These are phyloP conservation scores for Eupeodes corollae DNA, from an alignment of 1,140 invertebrate species.

Conservation along the genomic window DNA sequence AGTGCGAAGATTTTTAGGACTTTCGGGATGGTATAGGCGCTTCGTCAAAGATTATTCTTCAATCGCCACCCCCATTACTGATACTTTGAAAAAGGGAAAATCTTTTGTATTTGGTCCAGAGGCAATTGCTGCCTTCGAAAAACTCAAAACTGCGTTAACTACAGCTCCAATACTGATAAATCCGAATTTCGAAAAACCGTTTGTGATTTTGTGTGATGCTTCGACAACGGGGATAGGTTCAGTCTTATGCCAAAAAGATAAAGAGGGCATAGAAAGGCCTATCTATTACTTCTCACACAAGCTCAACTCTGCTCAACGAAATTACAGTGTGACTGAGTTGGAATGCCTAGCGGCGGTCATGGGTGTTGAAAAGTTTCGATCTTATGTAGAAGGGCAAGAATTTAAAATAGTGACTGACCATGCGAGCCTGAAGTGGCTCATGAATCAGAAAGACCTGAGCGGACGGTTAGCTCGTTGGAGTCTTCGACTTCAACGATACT, in stretches of 20 bases:
- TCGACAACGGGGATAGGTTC: constrained; percentile 25
- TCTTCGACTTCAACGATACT: constrained; percentile 12
- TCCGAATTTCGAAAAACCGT: too few relatives aligned
- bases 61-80: constrained; percentile 20
- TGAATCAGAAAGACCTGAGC: too few relatives aligned
- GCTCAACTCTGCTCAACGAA: constrained; percentile 5
- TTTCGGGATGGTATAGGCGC: constrained; percentile 26
- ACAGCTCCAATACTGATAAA: constrained; percentile 26
- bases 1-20: too few relatives aligned
- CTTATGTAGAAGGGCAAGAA: constrained; percentile 32
- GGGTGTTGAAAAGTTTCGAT: constrained; percentile 35
- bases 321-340: constrained; percentile 24
- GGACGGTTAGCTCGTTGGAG: constrained; percentile 24
- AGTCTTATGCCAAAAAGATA: constrained; percentile 23
- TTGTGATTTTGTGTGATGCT: constrained; percentile 32
- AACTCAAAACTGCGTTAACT: constrained; percentile 19
- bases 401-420: too few relatives aligned
- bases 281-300: constrained; percentile 27
- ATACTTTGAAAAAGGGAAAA: too few relatives aligned
- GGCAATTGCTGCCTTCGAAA: constrained; percentile 17
- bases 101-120: too few relatives aligned
- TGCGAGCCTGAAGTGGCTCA: constrained; percentile 6
- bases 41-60: constrained; percentile 25
- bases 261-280: constrained; percentile 12
- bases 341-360: constrained; percentile 37